Evolutionary conservation across 2,888 invertebrate species (phyloP), one percentile per base, ranked within the genome.

Genomic region (Germaria angustata): DNA sequence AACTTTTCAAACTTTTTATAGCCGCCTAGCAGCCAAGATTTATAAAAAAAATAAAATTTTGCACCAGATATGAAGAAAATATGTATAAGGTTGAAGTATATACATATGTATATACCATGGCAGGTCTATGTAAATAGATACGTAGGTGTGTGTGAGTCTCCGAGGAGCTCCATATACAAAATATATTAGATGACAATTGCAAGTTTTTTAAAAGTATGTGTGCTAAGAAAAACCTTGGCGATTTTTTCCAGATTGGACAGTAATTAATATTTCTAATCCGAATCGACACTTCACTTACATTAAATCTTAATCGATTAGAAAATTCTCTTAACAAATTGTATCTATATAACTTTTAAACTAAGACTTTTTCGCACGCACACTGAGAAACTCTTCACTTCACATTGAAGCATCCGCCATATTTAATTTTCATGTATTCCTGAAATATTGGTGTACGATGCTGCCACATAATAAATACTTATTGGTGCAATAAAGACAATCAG

Each of bases 341-440:
- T 72, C 51, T 82, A 75, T 82, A 39, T 79, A 76, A 75, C 57
- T 66, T 71, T 79, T 66, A 75, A 75, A 71, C 75, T 63, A 77
- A 77, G 65, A 79, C 82, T 82, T 82, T 81, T 82, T 65, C 75
- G 82, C 79, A 75, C 82, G 57, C 82, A 82, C 75, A 82, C 82
- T 79, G 81, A 80, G 44, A 82, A 82, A 82, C 75, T 71, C 69
- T 76, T 71, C 79, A 82, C 75, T 82, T 82, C 79, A 82, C 69
- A 79, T 71, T 76, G 76, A 76, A 66, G 75, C 71, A 77, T 80
- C 75, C 82, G 82, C 82, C 82, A 82, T 82, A 79, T 82, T 82
- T 82, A 79, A 82, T 82, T 82, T 82, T 80, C 79, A 73, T 73
- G 53, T 80, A 80, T 80, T 80, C 79, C 59, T 73, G 66, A 80